Evolutionary conservation across 1,140 invertebrate species (phyloP).

Genomic region (Ceratitis capitata): DNA sequence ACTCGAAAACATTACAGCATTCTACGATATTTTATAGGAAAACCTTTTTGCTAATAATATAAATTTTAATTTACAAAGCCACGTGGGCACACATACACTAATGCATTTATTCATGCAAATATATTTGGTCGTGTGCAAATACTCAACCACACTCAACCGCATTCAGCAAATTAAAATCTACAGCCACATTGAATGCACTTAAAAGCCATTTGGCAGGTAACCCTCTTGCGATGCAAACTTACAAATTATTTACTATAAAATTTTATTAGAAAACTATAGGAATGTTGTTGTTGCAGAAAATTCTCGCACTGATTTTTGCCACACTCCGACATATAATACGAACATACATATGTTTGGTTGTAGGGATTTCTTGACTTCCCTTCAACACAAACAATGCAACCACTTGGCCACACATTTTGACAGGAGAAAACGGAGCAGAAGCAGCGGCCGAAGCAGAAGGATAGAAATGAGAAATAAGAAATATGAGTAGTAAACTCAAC

Average conservation of each 20-base stretch:
- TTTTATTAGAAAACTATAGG: slow-evolving; percentile 11
- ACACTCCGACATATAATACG: not conserved
- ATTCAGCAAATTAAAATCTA: not conserved
- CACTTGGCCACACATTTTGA: not conserved
- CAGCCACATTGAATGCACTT: not conserved
- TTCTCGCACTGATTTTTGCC: not conserved
- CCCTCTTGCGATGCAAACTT: not conserved
- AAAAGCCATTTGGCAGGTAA: not conserved
- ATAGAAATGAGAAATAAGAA: not conserved
- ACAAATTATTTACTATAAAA: not conserved
- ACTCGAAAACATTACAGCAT: not conserved
- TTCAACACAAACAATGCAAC: not conserved
- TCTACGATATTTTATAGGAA: not conserved
- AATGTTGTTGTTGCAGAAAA: not conserved
- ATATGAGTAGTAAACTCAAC: slow-evolving; percentile 40
- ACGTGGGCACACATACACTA: too few relatives aligned
- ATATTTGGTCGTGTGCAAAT: too few relatives aligned
- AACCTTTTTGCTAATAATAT: not conserved
- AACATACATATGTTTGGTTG: not conserved
- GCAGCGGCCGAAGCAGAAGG: too few relatives aligned
- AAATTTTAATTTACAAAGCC: not conserved
- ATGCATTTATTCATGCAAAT: too few relatives aligned
- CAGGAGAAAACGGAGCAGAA: too few relatives aligned
- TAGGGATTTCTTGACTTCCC: not conserved
- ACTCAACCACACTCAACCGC: not conserved